Evolutionary conservation across 23 tunicate genomes (phyloP), one percentile per base, ranked within the genome.

Genomic region (Halocynthia roretzi): DNA sequence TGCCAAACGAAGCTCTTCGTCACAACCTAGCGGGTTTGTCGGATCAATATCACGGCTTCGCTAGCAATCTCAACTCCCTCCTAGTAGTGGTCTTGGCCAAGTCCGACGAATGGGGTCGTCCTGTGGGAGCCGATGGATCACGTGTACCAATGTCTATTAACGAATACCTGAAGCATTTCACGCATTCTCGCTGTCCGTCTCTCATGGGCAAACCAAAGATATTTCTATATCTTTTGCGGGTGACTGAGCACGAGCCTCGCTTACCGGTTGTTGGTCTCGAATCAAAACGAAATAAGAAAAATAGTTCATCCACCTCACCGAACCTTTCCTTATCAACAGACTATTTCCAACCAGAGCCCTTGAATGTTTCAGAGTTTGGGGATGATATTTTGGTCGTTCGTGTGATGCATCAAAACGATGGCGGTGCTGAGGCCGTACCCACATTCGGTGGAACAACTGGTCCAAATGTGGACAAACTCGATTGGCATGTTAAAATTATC

Each of bases 11-110:
- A 11, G 96, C 71, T 22, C 76, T 89, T 53, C 82, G 78, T 72
- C 81, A 84, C 70, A 79, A 89, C 71, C 74, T 89, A 85, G 62
- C 82, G 10, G 87, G 87, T 23, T 50, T 89, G 51, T 89, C 96
- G n/a, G 96, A 89, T 53, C 96, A 89, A 55, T 89, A 89, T 60
- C 87, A 83, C 72, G 88, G 85, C 12, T 89, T 85, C 82, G 65
- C 80, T 6, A 83, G 96, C 23, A 69, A 75, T 52, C 88, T 85
- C 68, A 89, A 84, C 82, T 89, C 96, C 0, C 49, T 89, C 31
- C 63, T 89, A 14, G 83, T 84, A 6, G 70, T 80, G 17, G 56
- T 84, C 0, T 76, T 78, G n/a, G 72, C 96, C 8, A 61, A 84
- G 53, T 71, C 85, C 6, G 87, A 89, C 67, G 87, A 78, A 52